Evolutionary conservation across 2,113 vertebrate genomes (phyloP).

Genomic region (Theropithecus gelada): DNA sequence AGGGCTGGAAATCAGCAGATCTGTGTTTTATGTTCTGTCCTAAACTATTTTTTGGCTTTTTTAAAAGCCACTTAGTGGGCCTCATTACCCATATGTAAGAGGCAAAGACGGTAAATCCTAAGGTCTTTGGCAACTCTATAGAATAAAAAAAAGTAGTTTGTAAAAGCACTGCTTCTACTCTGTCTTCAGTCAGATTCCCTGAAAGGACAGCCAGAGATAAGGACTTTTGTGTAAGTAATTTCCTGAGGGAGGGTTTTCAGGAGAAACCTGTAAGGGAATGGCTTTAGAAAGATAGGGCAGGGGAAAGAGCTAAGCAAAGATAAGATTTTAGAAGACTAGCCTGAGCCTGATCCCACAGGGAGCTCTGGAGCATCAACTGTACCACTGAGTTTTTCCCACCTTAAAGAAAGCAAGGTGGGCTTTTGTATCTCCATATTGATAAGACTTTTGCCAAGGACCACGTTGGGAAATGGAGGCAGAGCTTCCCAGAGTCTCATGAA

Average conservation of each 20-base stretch:
- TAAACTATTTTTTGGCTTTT: neutral
- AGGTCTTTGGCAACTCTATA: neutral
- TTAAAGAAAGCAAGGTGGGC: neutral
- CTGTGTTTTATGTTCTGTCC: neutral
- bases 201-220: neutral
- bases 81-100: neutral
- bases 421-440: neutral
- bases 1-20: neutral
- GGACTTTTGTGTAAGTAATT: neutral
- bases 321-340: neutral
- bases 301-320: neutral
- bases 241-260: neutral
- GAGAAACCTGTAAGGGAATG: neutral
- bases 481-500: neutral
- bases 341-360: neutral
- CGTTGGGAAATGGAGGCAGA: neutral
- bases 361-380: neutral
- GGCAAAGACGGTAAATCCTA: neutral
- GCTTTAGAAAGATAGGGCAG: neutral
- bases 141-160: neutral
- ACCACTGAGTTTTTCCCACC: neutral
- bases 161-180: neutral
- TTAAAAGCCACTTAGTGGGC: neutral
- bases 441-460: neutral
- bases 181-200: neutral